phyloP scores from a whole-genome alignment of 37 sponge, comb jelly and placozoan genomes.

The Beroe ovata region DNA sequence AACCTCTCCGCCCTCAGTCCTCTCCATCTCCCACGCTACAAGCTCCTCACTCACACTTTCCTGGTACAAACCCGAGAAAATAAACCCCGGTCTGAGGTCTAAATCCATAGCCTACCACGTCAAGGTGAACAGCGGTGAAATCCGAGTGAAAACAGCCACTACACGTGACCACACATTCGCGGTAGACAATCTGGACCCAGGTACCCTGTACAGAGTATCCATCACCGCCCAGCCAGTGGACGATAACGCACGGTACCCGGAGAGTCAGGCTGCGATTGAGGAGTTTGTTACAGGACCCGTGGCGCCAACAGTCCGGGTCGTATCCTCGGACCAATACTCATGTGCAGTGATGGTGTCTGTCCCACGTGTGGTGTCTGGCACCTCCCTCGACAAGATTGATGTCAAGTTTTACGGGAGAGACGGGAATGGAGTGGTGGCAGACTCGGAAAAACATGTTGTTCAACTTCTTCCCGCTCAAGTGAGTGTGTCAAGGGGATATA shows the following conservation, averaged over 20 bases:
- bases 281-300: neutral
- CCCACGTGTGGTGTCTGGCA: neutral
- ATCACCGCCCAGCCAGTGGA: neutral
- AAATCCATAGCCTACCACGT: neutral
- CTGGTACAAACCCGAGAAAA: slow-evolving; percentile 12
- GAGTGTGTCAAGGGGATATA: too few relatives aligned
- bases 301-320: neutral
- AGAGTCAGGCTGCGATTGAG: neutral
- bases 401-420: slow-evolving; percentile 1
- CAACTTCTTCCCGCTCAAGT: too few relatives aligned
- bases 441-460: too few relatives aligned
- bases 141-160: too few relatives aligned
- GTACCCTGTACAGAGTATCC: slow-evolving; percentile 16
- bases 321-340: neutral
- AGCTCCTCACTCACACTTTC: neutral
- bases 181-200: neutral
- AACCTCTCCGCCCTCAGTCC: neutral
- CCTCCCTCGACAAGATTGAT: neutral
- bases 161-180: neutral
- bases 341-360: neutral
- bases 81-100: neutral
- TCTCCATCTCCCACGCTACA: neutral
- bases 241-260: neutral
- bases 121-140: neutral
- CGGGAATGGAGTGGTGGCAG: too few relatives aligned